These are phyloP conservation scores for Dryococelus australis DNA, from an alignment of 2,888 invertebrate species.

Conservation along the genomic window DNA sequence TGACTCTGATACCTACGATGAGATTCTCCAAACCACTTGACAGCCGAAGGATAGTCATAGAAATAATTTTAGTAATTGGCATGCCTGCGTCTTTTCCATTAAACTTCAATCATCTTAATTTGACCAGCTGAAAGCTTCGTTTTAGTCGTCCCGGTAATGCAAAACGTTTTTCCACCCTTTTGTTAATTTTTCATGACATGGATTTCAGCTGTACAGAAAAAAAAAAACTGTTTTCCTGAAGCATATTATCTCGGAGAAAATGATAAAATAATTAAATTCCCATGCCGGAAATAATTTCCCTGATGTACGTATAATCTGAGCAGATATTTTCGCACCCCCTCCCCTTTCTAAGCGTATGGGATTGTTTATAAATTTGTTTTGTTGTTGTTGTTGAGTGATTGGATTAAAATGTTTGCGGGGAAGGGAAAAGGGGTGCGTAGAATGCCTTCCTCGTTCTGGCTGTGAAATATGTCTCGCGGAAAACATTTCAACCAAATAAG, in stretches of 20 bases:
- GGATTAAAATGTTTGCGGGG: neutral
- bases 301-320: neutral
- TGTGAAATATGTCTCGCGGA: conserved; percentile 3
- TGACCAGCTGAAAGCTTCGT: too few relatives aligned
- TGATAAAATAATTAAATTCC: too few relatives aligned
- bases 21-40: too few relatives aligned
- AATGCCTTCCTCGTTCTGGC: neutral
- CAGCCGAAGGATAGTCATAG: too few relatives aligned
- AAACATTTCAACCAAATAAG: conserved; percentile 11
- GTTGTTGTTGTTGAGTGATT: neutral
- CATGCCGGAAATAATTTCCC: neutral
- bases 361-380: neutral
- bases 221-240: neutral
- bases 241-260: too few relatives aligned
- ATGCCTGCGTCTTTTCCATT: too few relatives aligned
- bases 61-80: too few relatives aligned
- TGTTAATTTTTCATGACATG: too few relatives aligned
- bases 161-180: too few relatives aligned
- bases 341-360: neutral
- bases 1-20: too few relatives aligned
- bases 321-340: neutral
- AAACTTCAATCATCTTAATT: too few relatives aligned
- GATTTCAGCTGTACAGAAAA: neutral
- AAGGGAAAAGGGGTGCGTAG: neutral
- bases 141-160: too few relatives aligned